Base-by-base conservation (phyloP, 1,140 invertebrate species). In the Drosophila arizonae region DNA sequence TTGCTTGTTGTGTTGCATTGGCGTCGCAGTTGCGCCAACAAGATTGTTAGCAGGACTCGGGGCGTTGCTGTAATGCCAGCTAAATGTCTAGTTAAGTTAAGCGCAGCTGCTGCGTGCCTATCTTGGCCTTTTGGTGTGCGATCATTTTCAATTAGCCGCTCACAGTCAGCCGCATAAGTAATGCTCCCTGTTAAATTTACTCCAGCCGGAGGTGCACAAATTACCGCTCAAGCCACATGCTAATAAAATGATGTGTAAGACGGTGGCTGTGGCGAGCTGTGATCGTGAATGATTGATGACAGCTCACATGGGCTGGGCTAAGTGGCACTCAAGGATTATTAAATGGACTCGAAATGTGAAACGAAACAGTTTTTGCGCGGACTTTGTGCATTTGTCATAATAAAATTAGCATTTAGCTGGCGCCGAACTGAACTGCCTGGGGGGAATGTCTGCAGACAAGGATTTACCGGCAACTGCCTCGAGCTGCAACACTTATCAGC, bases 121-220 rank as follows among this genome's bases (percentile, higher is more conserved):
- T 60, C 57, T 15, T 28, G 17, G 24, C 50, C 50, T 30, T 26
- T 24, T 9, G 26, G 36, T 33, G 30, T 45, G 62, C 79, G 77
- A 85, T 85, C 81, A 79, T 72, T 85, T 86, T 85, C 81, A 85
- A 85, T 85, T 85, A 82, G 15, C n/a, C 57, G 43, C 57, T 48
- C 43, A 60, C 57, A 21, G 57, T 33, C 15, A 60, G 41, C 28
- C 26, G 43, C 56, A 21, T 33, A 21, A 46, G 57, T 60, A 48
- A 48, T 46, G 26, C 15, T 4, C 51, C 28, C 11, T 52, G 26
- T 30, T 48, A 10, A 24, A 52, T 52, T 52, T 30, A 24, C 26
- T n/a, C 50, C n/a, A n/a, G 28, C 51, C 51, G 21, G 8, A 74
- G 73, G 26, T 24, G 63, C 30, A 50, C 52, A 48, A 64, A 50